These are phyloP conservation scores for Dromius quadrimaculatus DNA, from an alignment of 2,888 invertebrate genomes.

Conservation along the genomic window DNA sequence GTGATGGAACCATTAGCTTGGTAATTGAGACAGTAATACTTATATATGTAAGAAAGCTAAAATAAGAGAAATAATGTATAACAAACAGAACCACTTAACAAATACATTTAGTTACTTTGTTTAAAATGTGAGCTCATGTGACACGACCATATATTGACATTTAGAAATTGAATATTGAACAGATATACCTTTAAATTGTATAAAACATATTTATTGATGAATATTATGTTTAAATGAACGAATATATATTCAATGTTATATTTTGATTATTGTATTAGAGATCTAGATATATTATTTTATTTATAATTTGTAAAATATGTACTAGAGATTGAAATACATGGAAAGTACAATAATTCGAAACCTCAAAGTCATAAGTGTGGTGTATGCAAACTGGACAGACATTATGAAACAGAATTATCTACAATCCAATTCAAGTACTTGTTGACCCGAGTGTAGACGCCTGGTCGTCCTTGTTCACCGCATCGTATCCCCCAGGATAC, in stretches of 20 bases:
- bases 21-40: no score
- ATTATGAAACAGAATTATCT: slow-evolving; percentile 60
- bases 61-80: no score
- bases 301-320: slow-evolving; percentile 13
- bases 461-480: slow-evolving; percentile 81
- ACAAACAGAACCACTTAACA: no score
- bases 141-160: slow-evolving; percentile 28
- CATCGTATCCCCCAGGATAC: slow-evolving; percentile 90
- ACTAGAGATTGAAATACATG: slow-evolving; percentile 7
- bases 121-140: slow-evolving; percentile 13
- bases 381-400: no score
- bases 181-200: not conserved
- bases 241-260: slow-evolving; percentile 19
- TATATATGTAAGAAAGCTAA: no score
- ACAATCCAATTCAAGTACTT: slow-evolving; percentile 80
- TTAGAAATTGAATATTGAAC: slow-evolving; percentile 16
- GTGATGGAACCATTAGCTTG: no score
- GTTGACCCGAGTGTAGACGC: slow-evolving; percentile 82
- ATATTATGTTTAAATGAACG: slow-evolving; percentile 8
- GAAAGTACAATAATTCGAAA: no score
- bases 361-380: no score
- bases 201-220: slow-evolving; percentile 24
- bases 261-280: slow-evolving; percentile 10
- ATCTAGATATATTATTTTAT: not conserved
- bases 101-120: slow-evolving; percentile 18